These are phyloP conservation scores for Cricetomys ansorgei DNA, from an alignment of 2,113 vertebrate genomes.

Conservation along the genomic window DNA sequence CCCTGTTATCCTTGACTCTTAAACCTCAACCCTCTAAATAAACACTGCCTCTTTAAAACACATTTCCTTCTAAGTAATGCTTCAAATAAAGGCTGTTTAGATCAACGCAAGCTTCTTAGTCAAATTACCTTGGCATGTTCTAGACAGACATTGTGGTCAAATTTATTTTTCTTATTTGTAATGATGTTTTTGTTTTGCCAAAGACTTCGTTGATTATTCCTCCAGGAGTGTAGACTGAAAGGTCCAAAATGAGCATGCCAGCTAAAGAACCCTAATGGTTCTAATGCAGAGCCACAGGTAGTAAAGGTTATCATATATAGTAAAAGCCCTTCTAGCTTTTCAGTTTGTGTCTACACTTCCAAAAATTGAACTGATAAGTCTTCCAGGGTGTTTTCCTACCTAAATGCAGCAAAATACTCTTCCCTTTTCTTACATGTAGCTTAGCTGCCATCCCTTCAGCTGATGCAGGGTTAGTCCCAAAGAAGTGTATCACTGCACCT, in stretches of 20 bases:
- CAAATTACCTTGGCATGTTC: neutral
- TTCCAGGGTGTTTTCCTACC: neutral
- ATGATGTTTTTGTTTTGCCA: neutral
- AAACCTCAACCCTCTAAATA: neutral
- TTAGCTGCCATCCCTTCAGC: neutral
- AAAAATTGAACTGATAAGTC: conserved; percentile 1
- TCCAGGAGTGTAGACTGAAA: neutral
- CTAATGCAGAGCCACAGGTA: neutral
- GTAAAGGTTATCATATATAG: neutral
- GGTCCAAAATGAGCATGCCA: neutral
- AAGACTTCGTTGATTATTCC: neutral
- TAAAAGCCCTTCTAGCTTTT: neutral
- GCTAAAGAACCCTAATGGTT: neutral
- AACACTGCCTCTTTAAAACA: neutral
- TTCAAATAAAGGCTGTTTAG: neutral
- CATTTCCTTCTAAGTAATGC: neutral
- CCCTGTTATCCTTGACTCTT: neutral
- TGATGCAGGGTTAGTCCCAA: neutral
- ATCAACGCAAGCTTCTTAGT: neutral
- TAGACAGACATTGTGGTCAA: neutral
- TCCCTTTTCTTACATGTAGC: neutral
- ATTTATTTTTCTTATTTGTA: neutral
- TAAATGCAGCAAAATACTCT: neutral
- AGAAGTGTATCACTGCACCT: neutral
- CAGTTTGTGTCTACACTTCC: neutral